These are phyloP conservation scores for Microcebus lehilahytsara DNA, from an alignment of 2,113 vertebrate species.

Conservation along the genomic window DNA sequence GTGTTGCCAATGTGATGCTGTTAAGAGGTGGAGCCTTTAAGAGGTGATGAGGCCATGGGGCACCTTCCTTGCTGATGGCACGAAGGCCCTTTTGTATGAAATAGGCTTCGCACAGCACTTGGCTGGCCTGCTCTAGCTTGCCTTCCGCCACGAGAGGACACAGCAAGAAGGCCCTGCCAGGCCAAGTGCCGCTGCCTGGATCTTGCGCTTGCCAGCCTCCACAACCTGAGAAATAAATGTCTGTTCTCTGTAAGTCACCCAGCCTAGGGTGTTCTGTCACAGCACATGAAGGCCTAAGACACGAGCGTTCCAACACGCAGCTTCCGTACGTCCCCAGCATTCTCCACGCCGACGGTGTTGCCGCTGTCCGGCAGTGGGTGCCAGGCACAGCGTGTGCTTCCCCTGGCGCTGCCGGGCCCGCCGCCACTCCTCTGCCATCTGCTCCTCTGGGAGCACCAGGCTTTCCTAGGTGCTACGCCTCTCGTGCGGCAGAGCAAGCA, in stretches of 20 bases:
- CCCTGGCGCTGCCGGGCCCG: neutral
- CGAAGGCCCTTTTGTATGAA: neutral
- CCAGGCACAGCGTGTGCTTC: no score
- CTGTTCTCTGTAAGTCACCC: neutral
- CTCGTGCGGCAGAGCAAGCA: conserved; percentile 31
- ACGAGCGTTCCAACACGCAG: neutral
- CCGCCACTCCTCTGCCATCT: neutral
- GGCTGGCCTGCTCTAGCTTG: neutral
- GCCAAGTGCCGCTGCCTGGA: neutral
- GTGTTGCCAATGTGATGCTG: neutral
- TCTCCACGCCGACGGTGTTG: neutral
- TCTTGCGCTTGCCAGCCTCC: neutral
- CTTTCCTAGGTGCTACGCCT: neutral
- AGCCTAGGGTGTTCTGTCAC: neutral
- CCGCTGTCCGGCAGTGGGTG: no score
- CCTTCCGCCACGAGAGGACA: neutral
- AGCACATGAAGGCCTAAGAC: neutral
- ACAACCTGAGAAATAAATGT: neutral
- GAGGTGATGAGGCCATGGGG: neutral
- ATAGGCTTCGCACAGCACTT: neutral
- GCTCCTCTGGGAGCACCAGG: neutral
- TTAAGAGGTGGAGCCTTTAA: neutral
- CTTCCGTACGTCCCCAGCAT: neutral
- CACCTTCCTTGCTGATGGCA: neutral
- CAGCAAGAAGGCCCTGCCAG: neutral